Base-by-base conservation (phyloP, 2,888 invertebrate genomes). In the Amaurobius ferox region DNA sequence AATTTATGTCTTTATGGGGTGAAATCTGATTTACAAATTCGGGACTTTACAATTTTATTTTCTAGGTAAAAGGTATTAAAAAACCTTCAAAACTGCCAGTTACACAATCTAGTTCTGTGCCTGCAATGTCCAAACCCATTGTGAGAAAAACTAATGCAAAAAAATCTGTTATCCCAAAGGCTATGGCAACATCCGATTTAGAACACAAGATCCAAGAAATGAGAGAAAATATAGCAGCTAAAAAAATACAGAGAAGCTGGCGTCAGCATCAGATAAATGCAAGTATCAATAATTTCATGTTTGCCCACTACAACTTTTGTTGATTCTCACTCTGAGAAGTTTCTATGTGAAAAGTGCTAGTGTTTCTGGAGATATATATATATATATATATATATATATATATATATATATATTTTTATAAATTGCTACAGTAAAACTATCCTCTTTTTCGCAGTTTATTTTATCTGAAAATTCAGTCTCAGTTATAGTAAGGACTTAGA, bases 231-330 rank as follows among this genome's bases (percentile, higher is more conserved):
- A 73, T 79, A n/a, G 87, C 87, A 11, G 87, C 87, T 0, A 77
- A 80, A 39, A 87, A 70, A 78, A 87, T 87, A 64, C 87, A 87
- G 29, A 39, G 70, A 44, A 70, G 81, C 55, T 87, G 87, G 87
- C 72, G 87, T 13, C 16, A 72, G 29, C 81, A 87, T 40, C 77
- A 76, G 23, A 81, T 78, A 68, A 32, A 19, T 35, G 87, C 81
- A 62, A 76, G 39, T 61, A 0, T 48, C 48, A 2, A 19, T n/a
- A n/a, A n/a, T n/a, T n/a, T n/a, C n/a, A n/a, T n/a, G n/a, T n/a
- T n/a, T n/a, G n/a, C n/a, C n/a, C n/a, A n/a, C n/a, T n/a, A n/a
- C n/a, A n/a, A n/a, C n/a, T n/a, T n/a, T n/a, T n/a, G n/a, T n/a
- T n/a, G n/a, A n/a, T n/a, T n/a, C n/a, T n/a, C n/a, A n/a, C n/a